Conservation (phyloP, 2,113 vertebrate species). For the Tor tambroides region DNA sequence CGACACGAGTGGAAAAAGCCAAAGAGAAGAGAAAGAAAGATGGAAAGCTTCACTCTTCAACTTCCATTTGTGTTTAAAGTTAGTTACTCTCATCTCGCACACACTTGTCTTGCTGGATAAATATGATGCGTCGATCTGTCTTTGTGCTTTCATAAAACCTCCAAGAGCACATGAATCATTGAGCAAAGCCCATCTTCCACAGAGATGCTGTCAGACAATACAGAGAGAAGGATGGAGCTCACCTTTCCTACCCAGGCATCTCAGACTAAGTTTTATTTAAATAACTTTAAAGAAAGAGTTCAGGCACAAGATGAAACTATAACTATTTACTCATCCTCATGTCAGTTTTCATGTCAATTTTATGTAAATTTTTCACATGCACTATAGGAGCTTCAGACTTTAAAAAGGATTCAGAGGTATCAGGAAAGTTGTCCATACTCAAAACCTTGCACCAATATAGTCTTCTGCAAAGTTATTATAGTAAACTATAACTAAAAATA, state of each 20-base stretch:
- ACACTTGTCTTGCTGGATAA: slow-evolving; percentile 11
- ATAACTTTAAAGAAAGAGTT: background rate
- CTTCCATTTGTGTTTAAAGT: slow-evolving; percentile 22
- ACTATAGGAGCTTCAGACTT: background rate
- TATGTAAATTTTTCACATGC: background rate
- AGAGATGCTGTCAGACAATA: slow-evolving; percentile 38
- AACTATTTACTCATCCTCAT: background rate
- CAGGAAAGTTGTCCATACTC: background rate
- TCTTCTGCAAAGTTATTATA: background rate
- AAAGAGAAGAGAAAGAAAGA: background rate
- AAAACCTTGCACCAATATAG: background rate
- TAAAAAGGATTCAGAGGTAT: background rate
- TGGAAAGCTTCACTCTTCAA: background rate
- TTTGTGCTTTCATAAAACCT: slow-evolving; percentile 48
- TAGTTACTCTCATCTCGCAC: slow-evolving; percentile 13
- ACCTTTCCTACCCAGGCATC: background rate
- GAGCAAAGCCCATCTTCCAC: slow-evolving; percentile 47
- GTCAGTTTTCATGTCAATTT: background rate
- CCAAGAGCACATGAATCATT: slow-evolving; percentile 48
- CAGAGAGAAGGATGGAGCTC: slow-evolving; percentile 26
- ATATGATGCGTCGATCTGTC: slow-evolving; percentile 40
- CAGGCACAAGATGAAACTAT: background rate
- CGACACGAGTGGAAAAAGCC: slow-evolving; percentile 1
- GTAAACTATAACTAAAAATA: no score
- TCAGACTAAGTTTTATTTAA: background rate